phyloP scores from a whole-genome alignment of 2,797 vertebrate genomes.

The Lophura swinhoii region DNA sequence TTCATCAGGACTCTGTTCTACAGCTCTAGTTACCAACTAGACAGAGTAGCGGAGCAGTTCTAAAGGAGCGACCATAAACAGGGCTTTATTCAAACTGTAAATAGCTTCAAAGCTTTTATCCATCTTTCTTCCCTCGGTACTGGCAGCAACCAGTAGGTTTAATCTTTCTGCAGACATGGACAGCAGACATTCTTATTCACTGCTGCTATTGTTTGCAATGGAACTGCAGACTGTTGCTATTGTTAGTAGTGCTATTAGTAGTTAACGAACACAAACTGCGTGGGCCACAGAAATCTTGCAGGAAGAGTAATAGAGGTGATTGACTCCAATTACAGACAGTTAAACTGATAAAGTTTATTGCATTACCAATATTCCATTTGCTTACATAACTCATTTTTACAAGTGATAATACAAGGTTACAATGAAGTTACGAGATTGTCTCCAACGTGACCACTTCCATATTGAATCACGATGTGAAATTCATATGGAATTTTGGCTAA shows the following conservation, averaged over 20 bases:
- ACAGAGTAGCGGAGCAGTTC: background rate
- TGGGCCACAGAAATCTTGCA: background rate
- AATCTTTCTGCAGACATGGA: background rate
- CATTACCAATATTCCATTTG: background rate
- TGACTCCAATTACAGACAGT: background rate
- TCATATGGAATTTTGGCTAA: background rate
- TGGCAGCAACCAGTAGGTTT: background rate
- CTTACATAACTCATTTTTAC: background rate
- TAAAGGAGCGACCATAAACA: background rate
- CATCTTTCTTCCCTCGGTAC: background rate
- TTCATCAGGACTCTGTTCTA: background rate
- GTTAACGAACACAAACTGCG: background rate
- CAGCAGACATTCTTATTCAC: background rate
- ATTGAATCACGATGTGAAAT: background rate
- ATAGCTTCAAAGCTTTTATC: background rate
- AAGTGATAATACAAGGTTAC: background rate
- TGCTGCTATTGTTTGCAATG: background rate
- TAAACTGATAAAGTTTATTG: background rate
- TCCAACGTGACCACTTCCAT: background rate
- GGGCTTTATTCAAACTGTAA: background rate
- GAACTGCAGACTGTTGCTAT: background rate
- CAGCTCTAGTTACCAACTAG: background rate
- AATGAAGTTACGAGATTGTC: background rate
- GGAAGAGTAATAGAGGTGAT: background rate
- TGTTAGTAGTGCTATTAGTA: background rate